phyloP scores from a whole-genome alignment of 2,797 vertebrate genomes.

The Cuculus canorus region DNA sequence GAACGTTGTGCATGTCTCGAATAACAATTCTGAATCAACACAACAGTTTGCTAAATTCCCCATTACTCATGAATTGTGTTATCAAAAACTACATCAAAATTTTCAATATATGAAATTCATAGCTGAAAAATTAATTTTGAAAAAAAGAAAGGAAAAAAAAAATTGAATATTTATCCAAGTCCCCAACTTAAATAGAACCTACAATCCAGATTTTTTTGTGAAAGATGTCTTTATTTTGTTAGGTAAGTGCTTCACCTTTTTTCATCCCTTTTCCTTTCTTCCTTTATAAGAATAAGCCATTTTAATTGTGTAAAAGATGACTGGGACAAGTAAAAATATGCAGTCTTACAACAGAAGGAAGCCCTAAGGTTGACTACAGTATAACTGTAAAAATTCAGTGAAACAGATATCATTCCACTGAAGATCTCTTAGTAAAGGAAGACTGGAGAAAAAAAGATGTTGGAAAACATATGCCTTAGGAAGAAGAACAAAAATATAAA shows the following conservation, averaged over 20 bases:
- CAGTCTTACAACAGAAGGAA: background rate
- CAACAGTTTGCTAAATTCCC: background rate
- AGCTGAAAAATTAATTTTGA: background rate
- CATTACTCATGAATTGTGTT: background rate
- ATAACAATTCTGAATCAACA: background rate
- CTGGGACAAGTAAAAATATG: background rate
- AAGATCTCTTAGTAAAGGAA: background rate
- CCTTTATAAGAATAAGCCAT: background rate
- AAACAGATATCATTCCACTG: background rate
- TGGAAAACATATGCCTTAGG: background rate
- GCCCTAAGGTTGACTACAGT: too few species aligned
- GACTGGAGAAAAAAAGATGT: background rate
- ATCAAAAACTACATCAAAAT: background rate
- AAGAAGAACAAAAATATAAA: background rate
- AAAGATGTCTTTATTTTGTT: background rate
- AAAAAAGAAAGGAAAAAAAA: background rate
- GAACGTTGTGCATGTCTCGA: background rate
- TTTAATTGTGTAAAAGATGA: background rate
- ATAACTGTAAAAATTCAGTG: background rate
- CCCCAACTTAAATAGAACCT: background rate
- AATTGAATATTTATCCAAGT: background rate
- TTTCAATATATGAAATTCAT: background rate
- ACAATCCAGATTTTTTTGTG: background rate
- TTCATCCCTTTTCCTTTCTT: background rate
- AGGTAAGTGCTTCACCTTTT: background rate